phyloP scores from a whole-genome alignment of 2,797 vertebrate genomes.

The Clamator glandarius region DNA sequence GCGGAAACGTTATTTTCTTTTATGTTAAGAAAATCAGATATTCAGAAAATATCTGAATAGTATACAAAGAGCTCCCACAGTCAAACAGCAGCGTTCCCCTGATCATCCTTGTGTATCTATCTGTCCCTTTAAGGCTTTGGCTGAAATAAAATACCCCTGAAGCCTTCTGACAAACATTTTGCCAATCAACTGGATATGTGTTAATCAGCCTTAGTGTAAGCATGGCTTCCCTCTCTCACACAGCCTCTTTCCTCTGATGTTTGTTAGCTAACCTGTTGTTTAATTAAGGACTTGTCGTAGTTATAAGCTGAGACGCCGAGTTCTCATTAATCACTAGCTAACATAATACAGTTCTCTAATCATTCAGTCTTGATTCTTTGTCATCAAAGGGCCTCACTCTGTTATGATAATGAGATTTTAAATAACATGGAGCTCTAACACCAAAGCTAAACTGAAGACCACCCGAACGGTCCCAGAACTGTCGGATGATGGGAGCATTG shows the following conservation, averaged over 20 bases:
- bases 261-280: slow-evolving; percentile 26
- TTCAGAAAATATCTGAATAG: not conserved
- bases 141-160: not conserved
- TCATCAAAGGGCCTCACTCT: not conserved
- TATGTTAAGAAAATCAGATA: not conserved
- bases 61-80: not conserved
- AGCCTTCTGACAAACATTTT: not conserved
- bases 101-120: not conserved
- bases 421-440: not conserved
- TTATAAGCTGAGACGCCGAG: slow-evolving; percentile 3
- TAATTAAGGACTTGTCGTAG: slow-evolving; percentile 40
- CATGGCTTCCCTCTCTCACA: not conserved
- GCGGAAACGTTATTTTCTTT: not conserved
- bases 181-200: not conserved
- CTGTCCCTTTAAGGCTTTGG: not conserved
- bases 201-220: not conserved
- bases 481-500: not conserved
- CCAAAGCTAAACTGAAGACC: not conserved
- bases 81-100: not conserved
- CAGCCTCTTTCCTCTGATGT: not conserved
- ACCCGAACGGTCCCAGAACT: not conserved
- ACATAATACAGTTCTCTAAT: not conserved
- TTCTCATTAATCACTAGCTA: slow-evolving; percentile 44
- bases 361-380: not conserved
- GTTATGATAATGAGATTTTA: slow-evolving; percentile 28